phyloP scores from a whole-genome alignment of 2,113 vertebrate genomes.

The Prochilodus magdalenae region DNA sequence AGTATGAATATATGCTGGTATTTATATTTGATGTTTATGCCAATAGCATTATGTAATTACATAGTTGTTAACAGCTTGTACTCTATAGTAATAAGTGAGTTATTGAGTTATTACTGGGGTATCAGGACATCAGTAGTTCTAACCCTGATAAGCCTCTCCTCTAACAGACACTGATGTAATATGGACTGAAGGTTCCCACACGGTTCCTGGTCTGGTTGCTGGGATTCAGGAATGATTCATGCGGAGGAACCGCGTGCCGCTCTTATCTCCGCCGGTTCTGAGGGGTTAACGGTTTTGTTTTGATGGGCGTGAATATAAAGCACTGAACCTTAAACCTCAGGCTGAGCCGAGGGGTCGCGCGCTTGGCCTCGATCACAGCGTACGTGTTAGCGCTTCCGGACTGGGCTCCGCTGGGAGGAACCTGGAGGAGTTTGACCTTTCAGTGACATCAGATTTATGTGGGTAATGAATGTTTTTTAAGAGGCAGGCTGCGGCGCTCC shows the following conservation, averaged over 20 bases:
- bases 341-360: not conserved
- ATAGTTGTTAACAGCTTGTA: no score
- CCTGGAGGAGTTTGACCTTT: not conserved
- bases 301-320: conserved; percentile 47
- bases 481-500: not conserved
- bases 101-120: no score
- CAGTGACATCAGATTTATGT: not conserved
- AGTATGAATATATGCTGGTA: no score
- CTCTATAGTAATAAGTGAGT: no score
- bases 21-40: no score
- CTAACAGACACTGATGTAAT: no score
- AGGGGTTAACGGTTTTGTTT: not conserved
- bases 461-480: conserved; percentile 12
- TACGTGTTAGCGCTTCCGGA: conserved; percentile 22
- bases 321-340: conserved; percentile 44
- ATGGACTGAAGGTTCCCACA: no score
- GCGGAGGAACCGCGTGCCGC: no score
- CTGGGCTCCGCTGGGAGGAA: not conserved
- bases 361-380: conserved; percentile 44
- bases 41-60: no score
- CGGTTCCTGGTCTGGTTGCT: conserved; percentile 4
- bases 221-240: conserved; percentile 1
- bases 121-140: no score
- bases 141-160: no score
- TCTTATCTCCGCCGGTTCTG: not conserved